Conservation (phyloP, 2,113 vertebrate genomes). For the Sitta europaea region DNA sequence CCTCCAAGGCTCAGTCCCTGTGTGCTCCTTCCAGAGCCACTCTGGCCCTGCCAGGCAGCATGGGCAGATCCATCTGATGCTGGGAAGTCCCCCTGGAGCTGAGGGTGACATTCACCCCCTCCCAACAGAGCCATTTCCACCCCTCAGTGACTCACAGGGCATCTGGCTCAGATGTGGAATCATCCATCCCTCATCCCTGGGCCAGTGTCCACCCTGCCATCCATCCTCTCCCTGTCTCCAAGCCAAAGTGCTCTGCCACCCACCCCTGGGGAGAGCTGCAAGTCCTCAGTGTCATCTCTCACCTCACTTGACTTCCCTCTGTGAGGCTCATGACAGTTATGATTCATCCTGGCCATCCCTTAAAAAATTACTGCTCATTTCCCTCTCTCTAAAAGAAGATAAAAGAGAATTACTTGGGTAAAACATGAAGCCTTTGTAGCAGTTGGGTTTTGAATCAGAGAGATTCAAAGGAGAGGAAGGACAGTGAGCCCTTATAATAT, state of each 20-base stretch:
- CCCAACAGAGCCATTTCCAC: not conserved
- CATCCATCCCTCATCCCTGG: not conserved
- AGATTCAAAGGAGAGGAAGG: not conserved
- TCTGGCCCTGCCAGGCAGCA: not conserved
- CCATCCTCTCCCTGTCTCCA: not conserved
- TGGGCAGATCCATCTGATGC: not conserved
- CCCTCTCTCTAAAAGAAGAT: not conserved
- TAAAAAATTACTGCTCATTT: not conserved
- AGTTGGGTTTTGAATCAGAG: not conserved
- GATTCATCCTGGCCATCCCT: not conserved
- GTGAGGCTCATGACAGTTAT: not conserved
- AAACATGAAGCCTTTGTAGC: not conserved
- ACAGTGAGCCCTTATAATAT: not conserved
- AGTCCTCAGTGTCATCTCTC: not conserved
- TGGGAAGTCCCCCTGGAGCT: not conserved
- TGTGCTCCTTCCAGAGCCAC: not conserved
- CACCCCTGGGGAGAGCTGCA: not conserved
- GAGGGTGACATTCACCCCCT: not conserved
- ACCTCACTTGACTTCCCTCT: not conserved
- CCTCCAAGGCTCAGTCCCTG: not conserved
- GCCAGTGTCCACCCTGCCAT: not conserved
- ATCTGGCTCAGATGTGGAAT: not conserved
- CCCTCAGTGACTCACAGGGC: not conserved
- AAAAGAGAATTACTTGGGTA: not conserved
- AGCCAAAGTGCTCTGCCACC: not conserved